Percentiles rank a stretch among this genome's conserved stretches.
Conservation (phyloP, 2,113 vertebrate species). For the Scalopus aquaticus region DNA sequence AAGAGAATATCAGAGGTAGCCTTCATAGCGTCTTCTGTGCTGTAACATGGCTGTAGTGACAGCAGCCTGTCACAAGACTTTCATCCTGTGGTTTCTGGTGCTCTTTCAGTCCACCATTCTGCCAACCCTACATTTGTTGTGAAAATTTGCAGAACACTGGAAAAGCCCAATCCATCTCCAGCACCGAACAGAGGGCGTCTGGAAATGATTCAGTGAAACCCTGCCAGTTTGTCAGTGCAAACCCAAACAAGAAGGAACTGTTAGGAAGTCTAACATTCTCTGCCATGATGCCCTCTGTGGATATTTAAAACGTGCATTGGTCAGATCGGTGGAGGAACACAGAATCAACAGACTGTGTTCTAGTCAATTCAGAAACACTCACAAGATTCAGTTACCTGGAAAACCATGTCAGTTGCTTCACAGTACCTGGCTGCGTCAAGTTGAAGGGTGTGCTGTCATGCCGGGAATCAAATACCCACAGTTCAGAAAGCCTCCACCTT, state of each 20-base stretch:
- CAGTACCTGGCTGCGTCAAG: not conserved
- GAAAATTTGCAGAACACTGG: not conserved
- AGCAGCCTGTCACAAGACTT: not conserved
- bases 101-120: not conserved
- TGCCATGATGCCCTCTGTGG: accelerated
- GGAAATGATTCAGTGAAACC: not conserved
- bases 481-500: not conserved
- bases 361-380: not conserved
- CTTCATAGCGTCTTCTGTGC: no score
- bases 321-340: not conserved
- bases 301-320: not conserved
- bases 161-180: not conserved
- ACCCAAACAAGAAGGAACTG: not conserved
- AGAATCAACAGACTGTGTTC: not conserved
- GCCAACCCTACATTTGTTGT: not conserved
- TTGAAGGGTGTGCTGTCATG: accelerated
- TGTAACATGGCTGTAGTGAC: not conserved
- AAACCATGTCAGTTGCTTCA: not conserved
- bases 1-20: not conserved
- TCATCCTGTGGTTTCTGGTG: not conserved
- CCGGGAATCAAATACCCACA: not conserved
- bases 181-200: not conserved
- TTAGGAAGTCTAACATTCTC: not conserved
- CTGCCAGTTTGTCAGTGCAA: not conserved
- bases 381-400: not conserved